Percentiles rank a stretch among this genome's conserved stretches.
phyloP scores from a whole-genome alignment of 2,888 invertebrate genomes.

The Trilocha varians region DNA sequence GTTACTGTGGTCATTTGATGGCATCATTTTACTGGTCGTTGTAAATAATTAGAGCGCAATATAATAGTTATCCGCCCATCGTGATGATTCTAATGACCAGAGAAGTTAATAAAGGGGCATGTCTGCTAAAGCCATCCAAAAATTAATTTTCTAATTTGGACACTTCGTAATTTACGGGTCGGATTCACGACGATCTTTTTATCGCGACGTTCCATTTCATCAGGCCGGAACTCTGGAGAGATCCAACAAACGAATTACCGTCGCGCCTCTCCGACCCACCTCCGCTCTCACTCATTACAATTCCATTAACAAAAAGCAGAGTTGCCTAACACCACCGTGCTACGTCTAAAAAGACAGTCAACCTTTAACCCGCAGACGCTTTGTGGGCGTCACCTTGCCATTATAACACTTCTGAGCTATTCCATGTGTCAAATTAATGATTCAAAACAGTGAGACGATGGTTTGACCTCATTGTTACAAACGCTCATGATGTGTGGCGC shows the following conservation, averaged over 20 bases:
- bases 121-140: conserved; percentile 2
- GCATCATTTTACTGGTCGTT: not conserved
- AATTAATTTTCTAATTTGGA: conserved; percentile 9
- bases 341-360: conserved; percentile 43
- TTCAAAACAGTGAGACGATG: conserved; percentile 49
- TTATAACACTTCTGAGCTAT: conserved; percentile 53
- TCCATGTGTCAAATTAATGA: conserved; percentile 68
- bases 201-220: conserved; percentile 15
- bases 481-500: conserved; percentile 22
- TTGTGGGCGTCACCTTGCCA: conserved; percentile 50
- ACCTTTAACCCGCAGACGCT: conserved; percentile 57
- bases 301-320: conserved; percentile 54
- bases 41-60: not conserved
- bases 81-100: no score
- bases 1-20: not conserved
- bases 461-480: conserved; percentile 33
- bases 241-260: conserved; percentile 20
- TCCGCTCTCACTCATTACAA: conserved; percentile 45
- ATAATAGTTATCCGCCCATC: no score
- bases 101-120: not conserved
- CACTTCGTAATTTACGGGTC: conserved; percentile 13
- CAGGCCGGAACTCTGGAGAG: conserved; percentile 13
- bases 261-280: conserved; percentile 20
- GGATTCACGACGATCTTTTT: conserved; percentile 9
- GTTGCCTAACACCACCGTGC: conserved; percentile 36